These are phyloP conservation scores for Laticauda colubrina DNA, from an alignment of 2,113 vertebrate genomes.

Conservation along the genomic window DNA sequence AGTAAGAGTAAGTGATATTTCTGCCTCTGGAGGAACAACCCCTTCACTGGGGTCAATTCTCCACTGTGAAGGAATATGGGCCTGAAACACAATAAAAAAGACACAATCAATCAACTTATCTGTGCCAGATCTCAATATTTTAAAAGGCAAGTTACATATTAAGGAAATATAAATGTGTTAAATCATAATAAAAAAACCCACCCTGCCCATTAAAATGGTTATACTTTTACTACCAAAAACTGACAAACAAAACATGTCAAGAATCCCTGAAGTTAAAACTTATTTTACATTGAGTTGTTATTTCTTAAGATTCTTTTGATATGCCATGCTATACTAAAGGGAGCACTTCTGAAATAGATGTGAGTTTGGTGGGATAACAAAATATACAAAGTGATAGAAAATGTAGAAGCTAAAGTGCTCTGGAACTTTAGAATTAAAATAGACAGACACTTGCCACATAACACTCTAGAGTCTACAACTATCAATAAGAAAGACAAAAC, in stretches of 20 bases:
- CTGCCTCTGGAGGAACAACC: conserved; percentile 63
- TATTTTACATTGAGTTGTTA: background rate
- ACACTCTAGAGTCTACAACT: background rate
- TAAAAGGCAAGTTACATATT: background rate
- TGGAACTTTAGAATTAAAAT: background rate
- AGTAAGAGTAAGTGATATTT: conserved; percentile 71
- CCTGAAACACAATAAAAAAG: conserved; percentile 62
- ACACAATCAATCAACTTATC: background rate
- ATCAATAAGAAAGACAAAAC: background rate
- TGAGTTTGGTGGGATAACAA: background rate
- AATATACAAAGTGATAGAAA: background rate
- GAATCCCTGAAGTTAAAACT: background rate
- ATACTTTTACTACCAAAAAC: background rate
- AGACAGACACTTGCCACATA: background rate
- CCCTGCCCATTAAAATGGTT: too few relatives aligned
- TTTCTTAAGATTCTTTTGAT: background rate
- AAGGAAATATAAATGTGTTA: background rate
- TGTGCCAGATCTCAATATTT: background rate
- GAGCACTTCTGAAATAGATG: background rate
- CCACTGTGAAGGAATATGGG: conserved; percentile 67
- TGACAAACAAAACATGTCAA: background rate
- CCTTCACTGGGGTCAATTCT: conserved; percentile 76
- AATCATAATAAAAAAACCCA: background rate
- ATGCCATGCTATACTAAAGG: background rate
- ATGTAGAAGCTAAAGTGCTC: background rate